Evolutionary conservation across 1,140 invertebrate genomes (phyloP), one percentile per base, ranked within the genome.

Genomic region (Antheraea mylitta): DNA sequence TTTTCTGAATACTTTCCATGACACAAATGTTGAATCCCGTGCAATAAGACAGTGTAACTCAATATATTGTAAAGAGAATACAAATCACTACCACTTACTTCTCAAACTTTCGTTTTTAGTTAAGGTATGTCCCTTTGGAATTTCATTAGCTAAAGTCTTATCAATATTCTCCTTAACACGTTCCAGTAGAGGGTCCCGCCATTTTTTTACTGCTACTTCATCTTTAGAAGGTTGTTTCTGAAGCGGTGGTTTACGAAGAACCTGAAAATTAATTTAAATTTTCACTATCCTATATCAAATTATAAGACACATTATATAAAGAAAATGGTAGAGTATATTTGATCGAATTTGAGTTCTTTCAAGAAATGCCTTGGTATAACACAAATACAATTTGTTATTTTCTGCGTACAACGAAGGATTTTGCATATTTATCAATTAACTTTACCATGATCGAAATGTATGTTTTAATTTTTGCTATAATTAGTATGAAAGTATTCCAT

Each of bases 51-150:
- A 30, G 4, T 30, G 22, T 30, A 30, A 30, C 1, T 4, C 22
- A 30, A 30, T 30, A 30, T 30, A 2, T 30, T 30, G 1, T 30
- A 30, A 30, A 30, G 4, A 30, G 22, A 30, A 30, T 10, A 53
- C 16, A 53, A n/a, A 6, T 53, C 16, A 53, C 2, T 2, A 53
- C 0, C 71, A 85, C 91, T 91, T 81, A 93, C 92, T 93, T 85
- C 92, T 83, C 66, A 93, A 87, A 68, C 92, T 92, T 75, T 92
- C 90, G 77, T 93, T 93, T 73, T 93, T 92, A 7, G 91, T 93
- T 7, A 92, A 76, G 10, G 91, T 92, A 71, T 92, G 89, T 68
- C 90, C 92, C 79, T 92, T 93, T 7, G 90, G 91, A 67, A 91
- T 76, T 68, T 92, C 90, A 76, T 92, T 91, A 58, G 83, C 83